Conservation (phyloP, 2,113 vertebrate species). For the Rallus limicola region DNA sequence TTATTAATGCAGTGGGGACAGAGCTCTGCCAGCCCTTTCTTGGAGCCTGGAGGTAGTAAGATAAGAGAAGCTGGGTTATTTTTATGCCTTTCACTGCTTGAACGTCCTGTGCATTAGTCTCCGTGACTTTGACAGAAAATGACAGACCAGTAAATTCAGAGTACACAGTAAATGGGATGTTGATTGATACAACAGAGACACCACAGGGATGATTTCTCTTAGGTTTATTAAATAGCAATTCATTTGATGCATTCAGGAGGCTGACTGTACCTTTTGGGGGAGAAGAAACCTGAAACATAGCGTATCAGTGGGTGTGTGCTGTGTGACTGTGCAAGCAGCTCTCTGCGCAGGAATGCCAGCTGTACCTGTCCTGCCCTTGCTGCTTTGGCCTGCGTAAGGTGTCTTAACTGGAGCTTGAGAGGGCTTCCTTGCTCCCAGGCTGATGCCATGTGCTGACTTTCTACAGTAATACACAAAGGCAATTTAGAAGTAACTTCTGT, state of each 20-base stretch:
- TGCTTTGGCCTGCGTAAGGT: background rate
- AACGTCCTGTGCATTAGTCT: no score
- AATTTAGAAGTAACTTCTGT: background rate
- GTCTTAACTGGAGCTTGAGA: background rate
- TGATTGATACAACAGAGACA: background rate
- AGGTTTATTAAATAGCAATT: background rate
- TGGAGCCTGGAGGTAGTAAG: background rate
- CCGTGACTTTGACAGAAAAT: background rate
- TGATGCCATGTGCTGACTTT: background rate
- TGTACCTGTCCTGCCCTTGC: background rate
- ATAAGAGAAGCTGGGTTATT: background rate
- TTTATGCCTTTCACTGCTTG: background rate
- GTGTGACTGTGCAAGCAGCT: background rate
- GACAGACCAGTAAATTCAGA: background rate
- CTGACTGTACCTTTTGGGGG: background rate
- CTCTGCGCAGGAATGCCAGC: background rate
- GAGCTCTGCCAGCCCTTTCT: background rate
- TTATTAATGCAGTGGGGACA: background rate
- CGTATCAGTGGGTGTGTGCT: background rate
- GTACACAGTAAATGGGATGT: background rate
- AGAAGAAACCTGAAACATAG: background rate
- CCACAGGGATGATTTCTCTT: background rate
- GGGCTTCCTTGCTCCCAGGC: background rate
- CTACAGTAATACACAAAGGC: background rate
- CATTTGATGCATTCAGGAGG: background rate